These are phyloP conservation scores for Scolanthus callimorphus DNA, from an alignment of 92 coral and sea anemone genomes.

Conservation along the genomic window DNA sequence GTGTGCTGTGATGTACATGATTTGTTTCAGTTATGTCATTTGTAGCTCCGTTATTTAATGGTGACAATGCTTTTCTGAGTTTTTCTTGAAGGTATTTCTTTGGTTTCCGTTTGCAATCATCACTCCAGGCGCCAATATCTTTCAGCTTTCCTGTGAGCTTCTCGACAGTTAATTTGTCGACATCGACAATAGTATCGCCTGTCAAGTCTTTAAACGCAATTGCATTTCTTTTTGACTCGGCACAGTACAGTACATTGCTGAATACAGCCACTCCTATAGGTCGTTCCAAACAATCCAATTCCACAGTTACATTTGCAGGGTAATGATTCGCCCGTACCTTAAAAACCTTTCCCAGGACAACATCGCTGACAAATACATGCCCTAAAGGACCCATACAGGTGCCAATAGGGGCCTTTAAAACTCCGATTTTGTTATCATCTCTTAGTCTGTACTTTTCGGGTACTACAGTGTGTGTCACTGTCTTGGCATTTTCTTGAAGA, in stretches of 20 bases:
- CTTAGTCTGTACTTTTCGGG: constrained; percentile 59
- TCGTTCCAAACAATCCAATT: constrained; percentile 37
- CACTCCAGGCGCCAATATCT: constrained; percentile 35
- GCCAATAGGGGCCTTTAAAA: constrained; percentile 48
- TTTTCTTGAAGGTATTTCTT: constrained; percentile 50
- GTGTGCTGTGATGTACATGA: constrained; percentile 25
- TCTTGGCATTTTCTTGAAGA: constrained; percentile 23
- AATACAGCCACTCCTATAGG: constrained; percentile 47
- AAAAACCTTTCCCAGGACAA: constrained; percentile 38
- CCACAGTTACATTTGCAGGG: constrained; percentile 55
- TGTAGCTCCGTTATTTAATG: too few species aligned
- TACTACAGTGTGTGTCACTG: constrained; percentile 52
- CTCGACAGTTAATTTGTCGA: constrained; percentile 30
- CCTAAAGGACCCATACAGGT: constrained; percentile 31
- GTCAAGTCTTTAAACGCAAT: constrained; percentile 50
- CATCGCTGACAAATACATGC: constrained; percentile 42
- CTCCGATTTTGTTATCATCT: constrained; percentile 56
- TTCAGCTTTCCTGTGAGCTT: constrained; percentile 33
- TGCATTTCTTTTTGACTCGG: constrained; percentile 45
- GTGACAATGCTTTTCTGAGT: constrained; percentile 45
- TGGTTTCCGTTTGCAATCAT: constrained; percentile 35
- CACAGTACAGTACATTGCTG: constrained; percentile 41
- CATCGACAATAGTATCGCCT: constrained; percentile 54
- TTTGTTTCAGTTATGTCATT: constrained; percentile 47
- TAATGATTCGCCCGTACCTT: constrained; percentile 58